Evolutionary conservation across 2,888 invertebrate species (phyloP).

Genomic region (Ceramica pisi): DNA sequence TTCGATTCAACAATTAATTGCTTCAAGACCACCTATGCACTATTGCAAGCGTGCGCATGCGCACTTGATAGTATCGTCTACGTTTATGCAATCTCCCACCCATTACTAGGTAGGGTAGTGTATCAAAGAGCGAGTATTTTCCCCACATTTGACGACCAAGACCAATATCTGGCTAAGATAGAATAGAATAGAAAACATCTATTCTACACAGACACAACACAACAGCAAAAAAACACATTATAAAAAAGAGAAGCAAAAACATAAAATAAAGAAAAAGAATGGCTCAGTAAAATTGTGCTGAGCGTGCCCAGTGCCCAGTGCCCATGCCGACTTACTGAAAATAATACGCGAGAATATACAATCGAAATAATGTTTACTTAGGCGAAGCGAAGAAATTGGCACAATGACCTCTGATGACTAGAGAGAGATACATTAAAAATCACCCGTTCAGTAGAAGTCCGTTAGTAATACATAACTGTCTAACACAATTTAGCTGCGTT

Average conservation of each 20-base stretch:
- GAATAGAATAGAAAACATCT: too few relatives aligned
- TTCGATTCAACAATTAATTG: conserved; percentile 1
- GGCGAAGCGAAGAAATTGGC: not conserved
- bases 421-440: not conserved
- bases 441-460: conserved; percentile 11
- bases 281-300: too few relatives aligned
- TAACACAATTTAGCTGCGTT: conserved; percentile 3
- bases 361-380: conserved; percentile 10
- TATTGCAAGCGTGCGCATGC: not conserved
- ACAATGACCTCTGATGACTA: conserved; percentile 27
- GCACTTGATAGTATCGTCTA: conserved; percentile 5
- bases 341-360: conserved; percentile 4
- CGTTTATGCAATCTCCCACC: conserved; percentile 4
- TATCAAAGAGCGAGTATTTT: conserved; percentile 4
- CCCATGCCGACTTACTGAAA: not conserved
- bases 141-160: not conserved
- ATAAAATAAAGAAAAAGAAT: too few relatives aligned
- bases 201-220: too few relatives aligned
- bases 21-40: not conserved
- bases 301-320: too few relatives aligned
- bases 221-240: too few relatives aligned
- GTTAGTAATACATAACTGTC: conserved; percentile 24
- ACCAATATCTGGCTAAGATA: too few relatives aligned
- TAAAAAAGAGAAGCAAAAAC: too few relatives aligned
- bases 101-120: not conserved